Percentiles rank a stretch among this genome's conserved stretches.
These are phyloP conservation scores for Podargus strigoides DNA, from an alignment of 2,797 vertebrate genomes.

Conservation along the genomic window DNA sequence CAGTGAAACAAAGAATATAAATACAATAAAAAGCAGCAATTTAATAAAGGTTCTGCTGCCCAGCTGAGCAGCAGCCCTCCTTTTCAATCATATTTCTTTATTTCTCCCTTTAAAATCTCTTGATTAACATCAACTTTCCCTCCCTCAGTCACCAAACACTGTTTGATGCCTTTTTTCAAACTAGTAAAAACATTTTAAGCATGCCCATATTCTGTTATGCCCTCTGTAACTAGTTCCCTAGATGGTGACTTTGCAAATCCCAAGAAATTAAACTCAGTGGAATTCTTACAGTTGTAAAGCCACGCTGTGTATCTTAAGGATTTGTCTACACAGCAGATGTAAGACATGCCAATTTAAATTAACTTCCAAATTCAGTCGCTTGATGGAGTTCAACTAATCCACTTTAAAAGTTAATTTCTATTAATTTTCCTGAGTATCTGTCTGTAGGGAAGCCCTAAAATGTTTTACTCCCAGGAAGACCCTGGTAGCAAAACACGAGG, in stretches of 20 bases:
- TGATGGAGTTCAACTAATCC: background rate
- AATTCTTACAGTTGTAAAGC: background rate
- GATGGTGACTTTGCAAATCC: background rate
- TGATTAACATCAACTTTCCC: background rate
- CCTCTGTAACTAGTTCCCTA: background rate
- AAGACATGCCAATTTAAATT: background rate
- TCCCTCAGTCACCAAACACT: background rate
- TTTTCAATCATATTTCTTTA: background rate
- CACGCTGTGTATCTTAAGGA: background rate
- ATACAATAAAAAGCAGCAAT: background rate
- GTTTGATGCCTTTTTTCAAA: background rate
- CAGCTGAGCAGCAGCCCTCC: background rate
- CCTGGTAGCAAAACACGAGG: background rate
- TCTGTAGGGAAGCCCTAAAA: background rate
- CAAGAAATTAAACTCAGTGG: background rate
- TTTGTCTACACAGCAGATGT: background rate
- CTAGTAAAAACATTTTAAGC: background rate
- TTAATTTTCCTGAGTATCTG: background rate
- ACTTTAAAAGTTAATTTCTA: background rate
- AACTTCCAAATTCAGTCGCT: background rate
- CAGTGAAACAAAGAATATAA: background rate
- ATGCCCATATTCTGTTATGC: background rate
- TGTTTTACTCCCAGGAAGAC: background rate
- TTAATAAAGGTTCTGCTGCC: background rate
- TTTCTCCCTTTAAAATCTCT: background rate